A percentile compares a stretch with the other conserved stretches of the same genome.
phyloP scores from a whole-genome alignment of 2,797 vertebrate species.

The Poeciliopsis turneri region DNA sequence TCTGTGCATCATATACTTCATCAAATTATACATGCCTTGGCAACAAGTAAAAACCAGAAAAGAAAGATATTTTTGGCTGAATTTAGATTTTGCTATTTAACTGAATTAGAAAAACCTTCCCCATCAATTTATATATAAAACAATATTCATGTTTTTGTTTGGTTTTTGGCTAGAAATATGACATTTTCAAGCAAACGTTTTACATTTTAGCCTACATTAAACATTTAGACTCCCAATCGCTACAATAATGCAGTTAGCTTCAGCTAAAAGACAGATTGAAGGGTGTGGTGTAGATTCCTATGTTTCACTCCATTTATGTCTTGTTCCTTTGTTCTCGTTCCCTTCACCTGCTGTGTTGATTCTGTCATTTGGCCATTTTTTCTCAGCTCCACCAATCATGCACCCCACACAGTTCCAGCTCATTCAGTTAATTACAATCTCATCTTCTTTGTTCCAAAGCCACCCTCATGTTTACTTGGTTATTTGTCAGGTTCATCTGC shows the following conservation, averaged over 20 bases:
- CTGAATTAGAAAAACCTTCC: background rate
- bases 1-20: slow-evolving; percentile 24
- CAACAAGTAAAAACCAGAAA: background rate
- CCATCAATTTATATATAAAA: too few species aligned
- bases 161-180: too few species aligned
- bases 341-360: background rate
- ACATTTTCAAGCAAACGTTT: too few species aligned
- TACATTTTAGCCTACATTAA: background rate
- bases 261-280: background rate
- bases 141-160: too few species aligned
- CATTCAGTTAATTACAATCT: background rate
- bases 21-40: slow-evolving; percentile 17
- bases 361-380: background rate
- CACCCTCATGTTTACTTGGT: background rate
- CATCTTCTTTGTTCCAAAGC: background rate
- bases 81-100: background rate
- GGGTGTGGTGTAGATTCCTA: background rate
- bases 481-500: background rate
- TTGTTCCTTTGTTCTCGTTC: background rate
- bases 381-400: background rate
- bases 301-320: background rate
- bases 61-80: background rate
- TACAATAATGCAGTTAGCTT: background rate
- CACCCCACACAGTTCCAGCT: background rate
- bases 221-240: background rate